These are phyloP conservation scores for Calidris pygmaea DNA, from an alignment of 2,113 vertebrate genomes.

Conservation along the genomic window DNA sequence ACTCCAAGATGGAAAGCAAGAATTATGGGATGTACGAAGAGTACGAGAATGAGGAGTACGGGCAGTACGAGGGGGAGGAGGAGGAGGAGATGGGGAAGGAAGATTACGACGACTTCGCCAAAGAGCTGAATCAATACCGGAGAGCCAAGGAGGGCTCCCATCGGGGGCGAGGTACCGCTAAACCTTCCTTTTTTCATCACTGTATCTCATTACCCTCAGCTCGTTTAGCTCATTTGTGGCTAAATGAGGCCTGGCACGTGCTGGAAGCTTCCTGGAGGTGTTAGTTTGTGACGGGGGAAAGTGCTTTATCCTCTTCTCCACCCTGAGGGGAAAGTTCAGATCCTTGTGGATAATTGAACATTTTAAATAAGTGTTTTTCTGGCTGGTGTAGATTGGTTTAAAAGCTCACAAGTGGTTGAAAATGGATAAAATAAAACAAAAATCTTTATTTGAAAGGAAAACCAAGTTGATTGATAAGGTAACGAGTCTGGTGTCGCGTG, in stretches of 20 bases:
- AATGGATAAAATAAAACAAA: neutral
- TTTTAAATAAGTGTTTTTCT: neutral
- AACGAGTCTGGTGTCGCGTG: rapidly evolving
- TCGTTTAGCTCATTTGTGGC: neutral
- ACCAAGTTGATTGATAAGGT: rapidly evolving
- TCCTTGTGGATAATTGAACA: neutral
- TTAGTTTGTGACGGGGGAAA: neutral
- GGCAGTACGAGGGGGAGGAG: slow-evolving; percentile 83
- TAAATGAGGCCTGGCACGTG: rapidly evolving
- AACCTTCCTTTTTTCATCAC: neutral
- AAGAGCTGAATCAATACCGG: slow-evolving; percentile 92
- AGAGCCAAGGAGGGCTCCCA: slow-evolving; percentile 87
- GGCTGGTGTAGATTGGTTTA: rapidly evolving
- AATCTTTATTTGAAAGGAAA: neutral
- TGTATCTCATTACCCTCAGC: neutral
- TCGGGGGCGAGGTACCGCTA: slow-evolving; percentile 56
- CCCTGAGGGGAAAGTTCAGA: too few relatives aligned
- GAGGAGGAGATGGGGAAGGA: slow-evolving; percentile 87
- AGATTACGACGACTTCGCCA: slow-evolving; percentile 90
- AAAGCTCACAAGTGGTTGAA: neutral
- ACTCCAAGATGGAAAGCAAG: slow-evolving; percentile 91
- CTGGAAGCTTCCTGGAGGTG: too few relatives aligned
- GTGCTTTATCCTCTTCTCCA: neutral
- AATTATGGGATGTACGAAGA: slow-evolving; percentile 85
- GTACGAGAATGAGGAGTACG: slow-evolving; percentile 85